Base-by-base conservation (phyloP, 2,888 invertebrate genomes). In the Hoplodrina blanda region DNA sequence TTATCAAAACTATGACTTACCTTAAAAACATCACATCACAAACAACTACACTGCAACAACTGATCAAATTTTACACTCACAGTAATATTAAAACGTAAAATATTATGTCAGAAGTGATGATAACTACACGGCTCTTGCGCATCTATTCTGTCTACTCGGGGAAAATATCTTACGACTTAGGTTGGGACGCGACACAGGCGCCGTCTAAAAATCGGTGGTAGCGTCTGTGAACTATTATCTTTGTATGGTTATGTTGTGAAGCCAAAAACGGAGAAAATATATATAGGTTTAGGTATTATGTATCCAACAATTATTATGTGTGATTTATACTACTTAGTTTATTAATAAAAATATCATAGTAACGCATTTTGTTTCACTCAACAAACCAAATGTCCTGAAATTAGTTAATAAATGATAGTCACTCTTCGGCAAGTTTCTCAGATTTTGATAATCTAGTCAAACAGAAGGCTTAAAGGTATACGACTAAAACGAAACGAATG, bases 11-110 rank as follows among this genome's bases (percentile, higher is more conserved):
- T 69, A 69, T 69, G 62, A 69, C 69, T 69, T 69, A 69, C 69
- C 69, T 70, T 64, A 63, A 65, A 70, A 70, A 70, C 70, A 70
- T 70, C 70, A 70, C 65, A 70, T 70, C 70, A 70, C 70, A 70
- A 70, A 70, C 64, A 70, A 70, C 70, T 70, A 70, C 65, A 70
- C 70, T 70, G 70, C 70, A 70, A 70, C 70, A 70, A 70, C 64
- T 70, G 70, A 69, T 64, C 69, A 69, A 69, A 69, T 69, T 69
- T 69, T 69, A 69, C 69, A 69, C 69, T 69, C 69, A 69, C 69
- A 69, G 69, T 69, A 69, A 69, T 68, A 68, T 68, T 68, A 68
- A 68, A 68, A 68, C 68, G 68, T 68, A 68, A 68, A 68, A 68
- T 68, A 69, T 69, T 69, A 69, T 69, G 62, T 63, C 69, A 69